Evolutionary conservation across 2,888 invertebrate genomes (phyloP).

Genomic region (Auanema sp.): DNA sequence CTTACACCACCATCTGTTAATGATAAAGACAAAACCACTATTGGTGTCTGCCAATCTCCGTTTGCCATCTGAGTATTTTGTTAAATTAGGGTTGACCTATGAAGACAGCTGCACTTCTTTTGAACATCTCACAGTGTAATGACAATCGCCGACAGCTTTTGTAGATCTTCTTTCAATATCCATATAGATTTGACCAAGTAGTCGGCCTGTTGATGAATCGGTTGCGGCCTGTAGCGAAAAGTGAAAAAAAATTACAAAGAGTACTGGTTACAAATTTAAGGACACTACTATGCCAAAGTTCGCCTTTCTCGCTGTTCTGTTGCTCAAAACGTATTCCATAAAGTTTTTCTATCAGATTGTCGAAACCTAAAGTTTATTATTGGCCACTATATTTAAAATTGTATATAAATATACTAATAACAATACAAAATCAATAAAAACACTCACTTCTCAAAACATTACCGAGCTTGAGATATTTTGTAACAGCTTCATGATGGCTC

Average conservation of each 20-base stretch:
- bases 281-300: conserved; percentile 32
- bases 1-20: conserved; percentile 19
- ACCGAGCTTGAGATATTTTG: conserved; percentile 15
- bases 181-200: conserved; percentile 91
- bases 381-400: no score
- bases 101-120: conserved; percentile 68
- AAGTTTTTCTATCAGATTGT: conserved; percentile 79
- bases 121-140: conserved; percentile 96
- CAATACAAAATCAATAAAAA: conserved; percentile 15
- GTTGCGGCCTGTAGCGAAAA: conserved; percentile 69
- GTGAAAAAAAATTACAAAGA: conserved; percentile 1
- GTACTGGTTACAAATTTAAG: conserved; percentile 28
- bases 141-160: conserved; percentile 95
- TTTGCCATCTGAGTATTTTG: conserved; percentile 30
- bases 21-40: conserved; percentile 60
- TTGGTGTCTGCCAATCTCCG: conserved; percentile 51
- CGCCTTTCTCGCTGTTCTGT: conserved; percentile 64
- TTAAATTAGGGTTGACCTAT: not conserved
- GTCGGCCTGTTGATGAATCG: conserved; percentile 73
- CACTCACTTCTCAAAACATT: conserved; percentile 14
- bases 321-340: conserved; percentile 80
- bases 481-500: not conserved
- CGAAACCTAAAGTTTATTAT: conserved; percentile 77
- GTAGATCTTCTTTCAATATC: conserved; percentile 88
- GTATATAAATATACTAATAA: no score